These are phyloP conservation scores for Amazona guildingii DNA, from an alignment of 2,113 vertebrate species.

Conservation along the genomic window DNA sequence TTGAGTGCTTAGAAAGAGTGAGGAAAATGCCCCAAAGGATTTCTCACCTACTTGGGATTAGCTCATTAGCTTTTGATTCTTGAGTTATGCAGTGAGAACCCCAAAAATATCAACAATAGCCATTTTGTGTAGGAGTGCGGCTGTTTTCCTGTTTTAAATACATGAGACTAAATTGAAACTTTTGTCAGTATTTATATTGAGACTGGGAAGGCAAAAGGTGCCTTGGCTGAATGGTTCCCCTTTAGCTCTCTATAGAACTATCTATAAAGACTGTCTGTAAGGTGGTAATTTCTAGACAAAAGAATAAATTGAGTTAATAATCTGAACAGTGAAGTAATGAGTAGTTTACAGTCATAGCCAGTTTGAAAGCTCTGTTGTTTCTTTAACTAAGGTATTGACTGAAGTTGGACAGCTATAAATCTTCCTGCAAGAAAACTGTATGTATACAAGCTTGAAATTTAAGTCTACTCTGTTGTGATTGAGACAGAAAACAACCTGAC, in stretches of 20 bases:
- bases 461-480: not conserved
- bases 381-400: constrained; percentile 15
- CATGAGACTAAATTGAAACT: not conserved
- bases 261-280: not conserved
- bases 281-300: not conserved
- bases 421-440: not conserved
- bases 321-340: not conserved
- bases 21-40: not conserved
- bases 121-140: not conserved
- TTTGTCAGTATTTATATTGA: not conserved
- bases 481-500: not conserved
- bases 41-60: not conserved
- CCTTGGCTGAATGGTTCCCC: not conserved
- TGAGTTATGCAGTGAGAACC: not conserved
- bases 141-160: not conserved
- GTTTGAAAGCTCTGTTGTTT: not conserved
- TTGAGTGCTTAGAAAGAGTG: not conserved
- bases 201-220: not conserved
- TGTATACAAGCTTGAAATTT: not conserved
- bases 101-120: not conserved
- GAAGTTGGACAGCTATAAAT: not conserved
- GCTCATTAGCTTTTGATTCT: not conserved
- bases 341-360: not conserved
- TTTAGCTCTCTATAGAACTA: not conserved
- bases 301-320: constrained; percentile 24